Evolutionary conservation across 2,113 vertebrate species (phyloP), one percentile per base, ranked within the genome.

Genomic region (Trichechus manatus): DNA sequence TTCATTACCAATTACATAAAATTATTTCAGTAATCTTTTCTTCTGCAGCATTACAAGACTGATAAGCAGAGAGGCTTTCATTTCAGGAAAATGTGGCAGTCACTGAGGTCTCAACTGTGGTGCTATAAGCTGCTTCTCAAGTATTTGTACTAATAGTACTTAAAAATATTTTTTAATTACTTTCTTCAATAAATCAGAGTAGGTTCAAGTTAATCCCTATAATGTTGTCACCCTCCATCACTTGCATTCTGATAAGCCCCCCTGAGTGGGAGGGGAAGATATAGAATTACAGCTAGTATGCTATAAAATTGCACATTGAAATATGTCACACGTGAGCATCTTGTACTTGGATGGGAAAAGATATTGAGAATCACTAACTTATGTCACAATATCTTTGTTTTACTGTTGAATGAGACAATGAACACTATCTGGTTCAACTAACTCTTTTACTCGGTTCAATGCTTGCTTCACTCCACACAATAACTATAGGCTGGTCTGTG

Each of bases 1-100:
- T 87, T 96, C 63, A 79, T n/a, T 75, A 77, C 66, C 70, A 77
- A 91, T 84, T 83, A 72, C 31, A 96, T 64, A 92, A 79, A 89
- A 92, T 89, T 56, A 61, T 29, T 47, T 6, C 39, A 91, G 56
- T 42, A 72, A 59, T 64, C 70, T 74, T 96, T 79, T 70, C 14
- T 89, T 72, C 64, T 23, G 14, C 25, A 74, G 33, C 27, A 89
- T 88, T 63, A 87, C 1, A 95, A 92, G 15, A 95, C 39, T 66
- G 17, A 47, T 39, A 66, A 33, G 70, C 15, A 25, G 27, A 89
- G 19, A 87, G 39, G 19, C 2, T 72, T 83, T 74, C 75, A 36
- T 77, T 92, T 93, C 78, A 61, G 23, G 17, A 86, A 95, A 96
- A 89, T 44, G 44, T 36, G 20, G 13, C 68, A 93, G 22, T 88